Evolutionary conservation across 2,797 vertebrate species (phyloP).

Genomic region (Syndactyla subalaris): DNA sequence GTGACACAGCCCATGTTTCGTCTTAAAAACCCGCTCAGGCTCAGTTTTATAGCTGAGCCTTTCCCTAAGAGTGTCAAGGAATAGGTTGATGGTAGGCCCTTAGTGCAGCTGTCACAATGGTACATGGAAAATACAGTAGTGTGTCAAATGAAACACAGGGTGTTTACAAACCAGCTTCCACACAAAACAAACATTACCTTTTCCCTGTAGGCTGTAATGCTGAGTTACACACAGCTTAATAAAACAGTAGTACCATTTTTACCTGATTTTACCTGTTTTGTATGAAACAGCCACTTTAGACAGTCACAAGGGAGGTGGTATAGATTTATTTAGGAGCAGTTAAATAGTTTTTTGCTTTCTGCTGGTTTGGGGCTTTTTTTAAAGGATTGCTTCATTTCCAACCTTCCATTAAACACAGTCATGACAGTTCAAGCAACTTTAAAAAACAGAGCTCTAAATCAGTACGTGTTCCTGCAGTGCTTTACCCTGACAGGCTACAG

Average conservation of each 20-base stretch:
- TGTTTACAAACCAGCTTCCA: not conserved
- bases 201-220: fast-evolving
- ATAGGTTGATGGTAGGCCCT: fast-evolving
- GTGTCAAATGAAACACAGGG: fast-evolving
- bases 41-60: not conserved
- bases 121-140: not conserved
- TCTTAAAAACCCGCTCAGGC: not conserved
- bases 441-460: not conserved
- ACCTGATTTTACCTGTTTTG: not conserved
- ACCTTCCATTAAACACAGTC: not conserved
- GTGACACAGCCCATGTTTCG: fast-evolving
- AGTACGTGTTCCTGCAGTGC: not conserved
- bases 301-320: not conserved
- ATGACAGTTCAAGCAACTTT: not conserved
- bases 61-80: not conserved
- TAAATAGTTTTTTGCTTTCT: not conserved
- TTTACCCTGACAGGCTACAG: not conserved
- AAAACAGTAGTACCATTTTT: not conserved
- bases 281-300: not conserved
- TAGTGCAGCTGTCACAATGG: not conserved
- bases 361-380: not conserved
- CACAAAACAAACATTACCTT: fast-evolving
- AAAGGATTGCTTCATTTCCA: not conserved
- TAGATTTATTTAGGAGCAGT: not conserved
- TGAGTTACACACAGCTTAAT: not conserved